phyloP scores from a whole-genome alignment of 1,140 invertebrate genomes.

The Musca domestica region DNA sequence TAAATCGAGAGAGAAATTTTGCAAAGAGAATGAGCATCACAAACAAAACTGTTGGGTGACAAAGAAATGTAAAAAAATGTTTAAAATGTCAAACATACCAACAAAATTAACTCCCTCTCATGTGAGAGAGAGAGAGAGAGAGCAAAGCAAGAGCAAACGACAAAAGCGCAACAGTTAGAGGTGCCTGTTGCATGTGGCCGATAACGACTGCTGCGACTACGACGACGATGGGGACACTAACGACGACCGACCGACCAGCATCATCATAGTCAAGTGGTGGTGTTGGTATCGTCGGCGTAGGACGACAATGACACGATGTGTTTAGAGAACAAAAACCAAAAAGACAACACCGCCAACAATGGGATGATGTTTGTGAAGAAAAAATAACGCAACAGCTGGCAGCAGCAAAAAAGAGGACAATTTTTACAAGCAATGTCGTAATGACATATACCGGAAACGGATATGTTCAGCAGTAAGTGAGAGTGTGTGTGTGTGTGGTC shows the following conservation, averaged over 20 bases:
- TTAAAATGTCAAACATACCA: neutral
- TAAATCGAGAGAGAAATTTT: neutral
- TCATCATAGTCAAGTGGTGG: neutral
- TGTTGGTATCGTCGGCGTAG: neutral
- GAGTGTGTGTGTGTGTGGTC: neutral
- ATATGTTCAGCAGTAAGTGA: neutral
- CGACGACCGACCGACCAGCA: too few relatives aligned
- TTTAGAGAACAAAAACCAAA: neutral
- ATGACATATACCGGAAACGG: conserved; percentile 22
- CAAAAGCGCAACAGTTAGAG: conserved; percentile 26
- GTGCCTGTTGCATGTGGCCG: conserved; percentile 23
- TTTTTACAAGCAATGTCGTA: too few relatives aligned
- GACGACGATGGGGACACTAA: neutral
- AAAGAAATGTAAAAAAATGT: neutral
- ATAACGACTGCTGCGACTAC: too few relatives aligned
- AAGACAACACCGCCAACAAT: too few relatives aligned
- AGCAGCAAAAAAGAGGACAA: neutral
- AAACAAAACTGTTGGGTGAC: neutral
- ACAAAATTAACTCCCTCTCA: neutral
- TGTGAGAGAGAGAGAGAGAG: neutral
- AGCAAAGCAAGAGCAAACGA: too few relatives aligned
- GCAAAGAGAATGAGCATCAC: too few relatives aligned
- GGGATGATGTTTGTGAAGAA: too few relatives aligned
- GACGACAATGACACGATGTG: neutral
- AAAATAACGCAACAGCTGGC: too few relatives aligned